These are phyloP conservation scores for Spicauda simplicius DNA, from an alignment of 2,888 invertebrate species.

Conservation along the genomic window DNA sequence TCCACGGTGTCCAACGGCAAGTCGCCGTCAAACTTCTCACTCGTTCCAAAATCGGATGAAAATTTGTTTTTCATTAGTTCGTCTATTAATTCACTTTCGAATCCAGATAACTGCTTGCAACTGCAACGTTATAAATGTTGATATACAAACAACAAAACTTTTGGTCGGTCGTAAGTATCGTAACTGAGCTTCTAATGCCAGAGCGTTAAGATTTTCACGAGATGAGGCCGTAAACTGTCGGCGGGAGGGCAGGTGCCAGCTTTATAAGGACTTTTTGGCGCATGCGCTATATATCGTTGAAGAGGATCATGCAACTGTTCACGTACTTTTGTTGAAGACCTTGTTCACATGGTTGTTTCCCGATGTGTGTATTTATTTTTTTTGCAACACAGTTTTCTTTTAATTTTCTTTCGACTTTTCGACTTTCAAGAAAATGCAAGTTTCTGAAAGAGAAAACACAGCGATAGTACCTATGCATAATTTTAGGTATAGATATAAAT, in stretches of 20 bases:
- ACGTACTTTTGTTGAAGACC: conserved; percentile 45
- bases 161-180: conserved; percentile 55
- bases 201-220: conserved; percentile 57
- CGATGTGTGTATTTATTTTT: not conserved
- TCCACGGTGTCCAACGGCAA: conserved; percentile 60
- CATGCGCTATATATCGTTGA: conserved; percentile 59
- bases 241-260: conserved; percentile 47
- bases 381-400: not conserved
- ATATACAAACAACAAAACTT: conserved; percentile 61
- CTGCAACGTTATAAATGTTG: conserved; percentile 46
- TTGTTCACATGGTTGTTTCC: not conserved
- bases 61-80: conserved; percentile 75
- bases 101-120: conserved; percentile 45
- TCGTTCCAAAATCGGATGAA: conserved; percentile 62
- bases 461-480: too few relatives aligned
- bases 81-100: conserved; percentile 51
- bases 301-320: conserved; percentile 52
- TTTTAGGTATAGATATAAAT: too few relatives aligned
- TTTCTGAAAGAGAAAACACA: too few relatives aligned
- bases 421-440: too few relatives aligned
- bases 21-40: conserved; percentile 66
- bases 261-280: conserved; percentile 63
- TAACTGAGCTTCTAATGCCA: conserved; percentile 44
- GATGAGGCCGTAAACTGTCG: conserved; percentile 64
- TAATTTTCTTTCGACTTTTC: not conserved